phyloP scores from a whole-genome alignment of 2,888 invertebrate species.

The Torymus texanus region DNA sequence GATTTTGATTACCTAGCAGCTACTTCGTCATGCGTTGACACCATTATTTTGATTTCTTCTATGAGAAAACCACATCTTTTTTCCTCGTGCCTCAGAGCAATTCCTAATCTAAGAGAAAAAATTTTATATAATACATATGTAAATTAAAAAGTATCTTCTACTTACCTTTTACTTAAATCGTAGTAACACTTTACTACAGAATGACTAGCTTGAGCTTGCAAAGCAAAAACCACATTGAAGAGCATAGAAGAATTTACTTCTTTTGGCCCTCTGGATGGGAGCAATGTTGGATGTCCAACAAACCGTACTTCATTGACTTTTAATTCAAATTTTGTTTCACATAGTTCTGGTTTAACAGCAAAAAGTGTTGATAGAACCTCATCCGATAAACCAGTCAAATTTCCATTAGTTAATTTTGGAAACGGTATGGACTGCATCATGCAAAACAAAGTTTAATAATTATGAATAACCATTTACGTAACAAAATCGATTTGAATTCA shows the following conservation, averaged over 20 bases:
- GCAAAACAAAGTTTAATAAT: constrained; percentile 5
- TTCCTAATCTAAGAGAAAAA: constrained; percentile 79
- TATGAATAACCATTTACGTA: neutral
- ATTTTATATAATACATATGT: neutral
- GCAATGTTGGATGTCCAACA: constrained; percentile 93
- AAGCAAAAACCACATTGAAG: constrained; percentile 92
- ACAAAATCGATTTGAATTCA: constrained; percentile 24
- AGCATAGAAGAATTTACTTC: constrained; percentile 85
- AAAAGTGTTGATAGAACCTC: constrained; percentile 91
- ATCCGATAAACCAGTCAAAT: constrained; percentile 86
- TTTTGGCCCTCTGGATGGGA: constrained; percentile 82
- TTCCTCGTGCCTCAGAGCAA: constrained; percentile 93
- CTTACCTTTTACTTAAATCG: constrained; percentile 87
- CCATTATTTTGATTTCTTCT: constrained; percentile 92
- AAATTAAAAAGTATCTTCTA: constrained; percentile 12
- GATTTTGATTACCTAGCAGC: constrained; percentile 73
- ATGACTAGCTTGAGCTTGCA: constrained; percentile 92
- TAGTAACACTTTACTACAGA: constrained; percentile 96
- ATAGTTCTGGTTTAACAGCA: constrained; percentile 92
- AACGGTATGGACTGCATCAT: constrained; percentile 47
- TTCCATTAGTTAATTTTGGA: constrained; percentile 73
- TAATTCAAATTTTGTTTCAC: constrained; percentile 93
- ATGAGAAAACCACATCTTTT: constrained; percentile 91
- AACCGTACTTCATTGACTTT: constrained; percentile 97
- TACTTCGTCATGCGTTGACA: constrained; percentile 79